Base-by-base conservation (phyloP, 2,797 vertebrate species). In the Carduelis carduelis region DNA sequence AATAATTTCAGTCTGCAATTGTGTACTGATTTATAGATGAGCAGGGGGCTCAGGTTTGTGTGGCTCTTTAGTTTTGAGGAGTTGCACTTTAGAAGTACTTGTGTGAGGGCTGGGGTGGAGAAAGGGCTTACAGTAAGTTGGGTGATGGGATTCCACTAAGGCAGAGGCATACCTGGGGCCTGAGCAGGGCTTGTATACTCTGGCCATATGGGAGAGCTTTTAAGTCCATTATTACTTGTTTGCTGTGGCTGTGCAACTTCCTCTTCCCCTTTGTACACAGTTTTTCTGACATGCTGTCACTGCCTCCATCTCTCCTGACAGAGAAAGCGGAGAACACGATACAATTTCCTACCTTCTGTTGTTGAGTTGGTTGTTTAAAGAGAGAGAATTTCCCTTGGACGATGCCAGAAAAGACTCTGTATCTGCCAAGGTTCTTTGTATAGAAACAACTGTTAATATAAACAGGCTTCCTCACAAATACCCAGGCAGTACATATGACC, bases 211-310 rank as follows among this genome's bases (percentile, higher is more conserved):
- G 95, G 93, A 94, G 93, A 94, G 79, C 93, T 95, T 91, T 95
- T 96, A 96, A 95, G 79, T 92, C 65, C 89, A 77, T 77, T 95
- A 90, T 82, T 94, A 68, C 56, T 87, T 92, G 94, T 93, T 96
- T 95, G 93, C 87, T 87, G 8, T 4, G 50, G 87, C 87, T 87
- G 87, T 85, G 79, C 50, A 76, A 89, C 95, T 96, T 95, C 94
- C 87, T 87, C 72, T 95, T 96, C 75, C 89, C 91, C 91, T 92
- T 77, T 89, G 87, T 85, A 80, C 89, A 60, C 2, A 27, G 59
- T 94, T 96, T 87, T 89, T 87, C 60, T 96, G 90, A 93, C 32
- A 26, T 39, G 66, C 78, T 90, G 78, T 57, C 85, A 32, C 61
- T 65, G 82, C 65, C 83, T 86, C 71, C 76, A 75, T 81, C 76